Base-by-base conservation (phyloP, 92 coral and sea anemone genomes). In the Paramuricea clavata region DNA sequence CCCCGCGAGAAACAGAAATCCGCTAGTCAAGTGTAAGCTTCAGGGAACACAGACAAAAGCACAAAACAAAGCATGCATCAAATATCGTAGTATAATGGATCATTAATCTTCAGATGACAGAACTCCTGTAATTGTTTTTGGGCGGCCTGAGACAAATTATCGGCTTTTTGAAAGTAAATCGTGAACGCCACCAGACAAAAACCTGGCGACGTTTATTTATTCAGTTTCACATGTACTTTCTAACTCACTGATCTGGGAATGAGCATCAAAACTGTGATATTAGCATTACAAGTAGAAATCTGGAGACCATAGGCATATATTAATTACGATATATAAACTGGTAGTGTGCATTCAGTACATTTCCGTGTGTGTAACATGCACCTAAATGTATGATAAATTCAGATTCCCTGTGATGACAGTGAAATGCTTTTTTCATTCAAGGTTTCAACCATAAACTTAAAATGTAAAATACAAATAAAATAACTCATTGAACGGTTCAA, bases 41-140 rank as follows among this genome's bases (percentile, higher is more conserved):
- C 62, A 52, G 47, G 30, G 82, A 76, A 16, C 60, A 49, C 26
- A 49, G 82, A 76, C 41, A 56, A 49, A 52, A 76, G 82, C 22
- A 74, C 60, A 43, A n/a, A 31, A 30, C 52, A 54, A 60, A 76
- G 39, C 49, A 19, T 23, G 44, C 64, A 49, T 56, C 82, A 76
- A 76, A 57, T 79, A 60, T 79, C 73, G 36, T 12, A 79, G 64
- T 13, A 41, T 79, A 43, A 57, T 57, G 59, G 73, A 27, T 79
- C 84, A 79, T 79, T 61, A 79, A 79, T 79, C 84, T 79, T 33
- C 72, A 61, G 52, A 34, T 79, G 84, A 33, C 84, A 79, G 57
- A 41, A 79, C 73, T 28, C 36, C 71, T 13, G 67, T 79, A 59
- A 79, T 79, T 79, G 73, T 79, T 79, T 64, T 79, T 57, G 73